These are phyloP conservation scores for Mycalesis mineus DNA, from an alignment of 2,888 invertebrate genomes.

Conservation along the genomic window DNA sequence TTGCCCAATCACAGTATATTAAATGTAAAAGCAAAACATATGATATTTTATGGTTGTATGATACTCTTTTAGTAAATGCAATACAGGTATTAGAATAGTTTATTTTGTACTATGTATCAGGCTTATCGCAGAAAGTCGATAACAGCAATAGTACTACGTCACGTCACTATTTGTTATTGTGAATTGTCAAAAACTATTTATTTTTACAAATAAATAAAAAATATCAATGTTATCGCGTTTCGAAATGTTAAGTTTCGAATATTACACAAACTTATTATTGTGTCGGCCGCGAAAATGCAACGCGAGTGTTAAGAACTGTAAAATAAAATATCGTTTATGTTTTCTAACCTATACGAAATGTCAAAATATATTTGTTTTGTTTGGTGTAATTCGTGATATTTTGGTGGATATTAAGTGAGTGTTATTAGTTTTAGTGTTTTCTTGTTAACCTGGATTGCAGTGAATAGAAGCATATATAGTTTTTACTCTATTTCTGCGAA, in stretches of 20 bases:
- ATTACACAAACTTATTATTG: background rate
- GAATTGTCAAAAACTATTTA: conserved; percentile 33
- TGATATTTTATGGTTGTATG: too few species aligned
- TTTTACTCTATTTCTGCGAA: conserved; percentile 10
- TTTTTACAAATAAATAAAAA: conserved; percentile 26
- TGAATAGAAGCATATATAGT: conserved; percentile 2
- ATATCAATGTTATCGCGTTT: background rate
- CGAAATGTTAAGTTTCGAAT: background rate
- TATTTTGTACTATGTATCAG: too few species aligned
- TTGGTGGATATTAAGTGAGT: conserved; percentile 1
- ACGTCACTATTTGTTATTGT: conserved; percentile 37
- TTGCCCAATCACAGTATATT: too few species aligned
- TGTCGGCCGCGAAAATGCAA: background rate
- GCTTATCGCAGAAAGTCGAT: background rate
- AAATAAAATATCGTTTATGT: conserved; percentile 6
- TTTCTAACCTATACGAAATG: conserved; percentile 28
- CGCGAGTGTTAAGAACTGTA: background rate
- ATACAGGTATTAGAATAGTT: too few species aligned
- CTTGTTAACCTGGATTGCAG: conserved; percentile 7
- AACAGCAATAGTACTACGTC: background rate
- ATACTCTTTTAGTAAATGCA: too few species aligned
- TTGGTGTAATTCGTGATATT: conserved; percentile 10
- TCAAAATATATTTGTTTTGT: conserved; percentile 22
- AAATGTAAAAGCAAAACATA: too few species aligned
- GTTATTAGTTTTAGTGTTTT: conserved; percentile 5